These are phyloP conservation scores for Chalcis sispes DNA, from an alignment of 2,888 invertebrate genomes.

Conservation along the genomic window DNA sequence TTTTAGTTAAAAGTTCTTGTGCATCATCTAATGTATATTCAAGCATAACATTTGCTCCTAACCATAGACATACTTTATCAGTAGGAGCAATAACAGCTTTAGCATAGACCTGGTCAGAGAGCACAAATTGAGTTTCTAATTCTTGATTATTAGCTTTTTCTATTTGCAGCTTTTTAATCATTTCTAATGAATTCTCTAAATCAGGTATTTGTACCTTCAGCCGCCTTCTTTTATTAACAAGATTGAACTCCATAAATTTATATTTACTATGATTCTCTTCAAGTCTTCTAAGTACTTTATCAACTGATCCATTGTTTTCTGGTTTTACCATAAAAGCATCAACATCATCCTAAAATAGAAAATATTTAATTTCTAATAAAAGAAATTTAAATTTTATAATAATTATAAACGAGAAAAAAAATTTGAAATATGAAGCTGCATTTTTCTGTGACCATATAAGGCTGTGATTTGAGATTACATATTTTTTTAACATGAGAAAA, in stretches of 20 bases:
- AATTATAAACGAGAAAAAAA: neutral
- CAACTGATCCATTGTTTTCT: slow-evolving; percentile 89
- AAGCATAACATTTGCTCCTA: slow-evolving; percentile 97
- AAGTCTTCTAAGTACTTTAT: slow-evolving; percentile 89
- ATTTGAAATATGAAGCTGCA: slow-evolving; percentile 16
- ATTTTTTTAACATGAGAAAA: slow-evolving; percentile 1
- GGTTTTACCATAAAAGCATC: slow-evolving; percentile 92
- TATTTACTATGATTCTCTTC: slow-evolving; percentile 98
- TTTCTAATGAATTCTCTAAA: slow-evolving; percentile 91
- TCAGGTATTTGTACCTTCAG: slow-evolving; percentile 96
- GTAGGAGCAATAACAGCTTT: slow-evolving; percentile 93
- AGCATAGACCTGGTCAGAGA: slow-evolving; percentile 92
- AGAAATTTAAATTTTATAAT: neutral
- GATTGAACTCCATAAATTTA: slow-evolving; percentile 97
- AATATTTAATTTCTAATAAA: neutral
- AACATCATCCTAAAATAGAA: slow-evolving; percentile 88
- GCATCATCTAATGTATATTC: slow-evolving; percentile 96
- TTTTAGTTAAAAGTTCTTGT: slow-evolving; percentile 87
- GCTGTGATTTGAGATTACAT: slow-evolving; percentile 44
- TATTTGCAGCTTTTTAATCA: slow-evolving; percentile 91
- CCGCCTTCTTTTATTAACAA: slow-evolving; percentile 90
- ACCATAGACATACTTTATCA: slow-evolving; percentile 90
- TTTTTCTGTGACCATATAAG: slow-evolving; percentile 67
- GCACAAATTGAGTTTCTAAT: slow-evolving; percentile 91
- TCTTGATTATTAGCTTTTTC: slow-evolving; percentile 83